Evolutionary conservation across 1,140 invertebrate genomes (phyloP).

Genomic region (Mercenaria mercenaria): DNA sequence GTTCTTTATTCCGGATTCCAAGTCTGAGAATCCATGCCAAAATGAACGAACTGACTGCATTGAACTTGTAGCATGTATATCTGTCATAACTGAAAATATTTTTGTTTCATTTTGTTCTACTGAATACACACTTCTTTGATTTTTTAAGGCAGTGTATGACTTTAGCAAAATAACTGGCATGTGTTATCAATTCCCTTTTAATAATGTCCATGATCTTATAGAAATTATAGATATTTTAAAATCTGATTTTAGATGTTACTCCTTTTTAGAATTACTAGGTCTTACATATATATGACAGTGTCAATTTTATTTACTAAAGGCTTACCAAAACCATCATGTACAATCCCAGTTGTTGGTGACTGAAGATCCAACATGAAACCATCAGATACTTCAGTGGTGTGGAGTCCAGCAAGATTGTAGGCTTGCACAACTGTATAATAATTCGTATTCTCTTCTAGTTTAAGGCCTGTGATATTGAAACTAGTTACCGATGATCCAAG

Average conservation of each 20-base stretch:
- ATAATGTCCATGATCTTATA: too few relatives aligned
- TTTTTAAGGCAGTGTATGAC: too few relatives aligned
- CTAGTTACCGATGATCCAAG: neutral
- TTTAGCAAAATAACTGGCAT: too few relatives aligned
- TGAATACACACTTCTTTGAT: too few relatives aligned
- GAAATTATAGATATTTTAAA: too few relatives aligned
- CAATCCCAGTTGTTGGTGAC: slow-evolving; percentile 45
- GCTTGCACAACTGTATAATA: slow-evolving; percentile 58
- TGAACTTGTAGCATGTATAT: slow-evolving; percentile 41
- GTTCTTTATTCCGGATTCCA: slow-evolving; percentile 23
- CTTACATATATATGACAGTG: too few relatives aligned
- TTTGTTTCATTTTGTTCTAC: too few relatives aligned
- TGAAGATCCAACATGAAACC: slow-evolving; percentile 55
- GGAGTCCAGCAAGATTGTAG: slow-evolving; percentile 48
- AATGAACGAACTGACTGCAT: neutral
- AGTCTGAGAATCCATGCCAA: slow-evolving; percentile 65
- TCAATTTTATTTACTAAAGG: too few relatives aligned
- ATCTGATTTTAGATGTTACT: too few relatives aligned
- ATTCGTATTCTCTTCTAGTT: neutral
- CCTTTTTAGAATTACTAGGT: too few relatives aligned
- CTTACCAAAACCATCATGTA: slow-evolving; percentile 63
- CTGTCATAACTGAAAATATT: slow-evolving; percentile 26
- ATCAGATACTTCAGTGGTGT: slow-evolving; percentile 53
- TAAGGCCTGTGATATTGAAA: slow-evolving; percentile 1
- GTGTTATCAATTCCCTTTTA: too few relatives aligned